Evolutionary conservation across 1,140 invertebrate species (phyloP).

Genomic region (Helicoverpa zea): DNA sequence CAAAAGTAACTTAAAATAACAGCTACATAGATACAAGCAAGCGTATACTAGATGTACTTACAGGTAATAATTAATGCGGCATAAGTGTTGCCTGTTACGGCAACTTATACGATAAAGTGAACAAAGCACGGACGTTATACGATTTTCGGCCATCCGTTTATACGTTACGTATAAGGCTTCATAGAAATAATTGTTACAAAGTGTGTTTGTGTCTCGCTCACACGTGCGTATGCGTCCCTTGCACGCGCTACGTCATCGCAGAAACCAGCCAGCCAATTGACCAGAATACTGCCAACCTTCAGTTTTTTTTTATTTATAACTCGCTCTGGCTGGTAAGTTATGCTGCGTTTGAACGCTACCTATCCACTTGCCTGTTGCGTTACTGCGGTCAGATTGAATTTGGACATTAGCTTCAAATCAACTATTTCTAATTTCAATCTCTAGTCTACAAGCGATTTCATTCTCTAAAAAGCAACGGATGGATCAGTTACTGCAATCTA

Average conservation of each 20-base stretch:
- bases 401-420: too few species aligned
- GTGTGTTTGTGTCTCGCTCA: conserved; percentile 63
- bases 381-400: too few species aligned
- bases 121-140: conserved; percentile 82
- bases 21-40: conserved; percentile 4
- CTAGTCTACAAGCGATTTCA: too few species aligned
- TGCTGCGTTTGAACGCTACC: conserved; percentile 68
- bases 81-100: conserved; percentile 69
- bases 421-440: too few species aligned
- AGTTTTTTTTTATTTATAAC: conserved; percentile 87
- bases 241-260: conserved; percentile 81
- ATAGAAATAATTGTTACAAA: conserved; percentile 77
- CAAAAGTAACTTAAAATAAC: conserved; percentile 6
- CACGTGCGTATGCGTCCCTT: conserved; percentile 60
- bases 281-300: conserved; percentile 86
- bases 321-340: conserved; percentile 82
- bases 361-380: conserved; percentile 42
- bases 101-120: conserved; percentile 72
- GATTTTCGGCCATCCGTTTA: conserved; percentile 83
- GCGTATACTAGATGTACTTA: too few species aligned
- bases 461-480: too few species aligned
- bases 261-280: conserved; percentile 86
- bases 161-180: conserved; percentile 82
- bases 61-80: conserved; percentile 62
- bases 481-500: too few species aligned